Conservation (phyloP, 2,888 invertebrate species). For the Ophonus ardosiacus region DNA sequence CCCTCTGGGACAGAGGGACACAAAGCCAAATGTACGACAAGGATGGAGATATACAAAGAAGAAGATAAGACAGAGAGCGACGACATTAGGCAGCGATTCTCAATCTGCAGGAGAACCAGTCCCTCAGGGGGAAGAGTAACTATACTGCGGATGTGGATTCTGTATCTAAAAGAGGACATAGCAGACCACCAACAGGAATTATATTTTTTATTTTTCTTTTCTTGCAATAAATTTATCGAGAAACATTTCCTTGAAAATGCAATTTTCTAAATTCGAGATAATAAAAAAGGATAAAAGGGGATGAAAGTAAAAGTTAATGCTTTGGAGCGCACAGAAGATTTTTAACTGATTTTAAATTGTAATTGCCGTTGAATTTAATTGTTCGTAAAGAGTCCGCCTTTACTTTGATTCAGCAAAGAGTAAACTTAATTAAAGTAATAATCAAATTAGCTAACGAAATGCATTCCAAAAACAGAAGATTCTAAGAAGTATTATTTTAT, state of each 20-base stretch:
- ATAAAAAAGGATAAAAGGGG: background rate
- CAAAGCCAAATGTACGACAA: conserved; percentile 29
- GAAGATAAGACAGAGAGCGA: background rate
- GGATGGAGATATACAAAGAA: background rate
- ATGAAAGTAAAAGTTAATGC: conserved; percentile 33
- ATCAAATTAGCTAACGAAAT: conserved; percentile 45
- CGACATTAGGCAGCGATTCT: conserved; percentile 42
- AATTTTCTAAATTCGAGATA: conserved; percentile 30
- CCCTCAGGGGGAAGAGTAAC: conserved; percentile 7
- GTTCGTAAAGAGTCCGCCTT: conserved; percentile 18
- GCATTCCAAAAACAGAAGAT: conserved; percentile 20
- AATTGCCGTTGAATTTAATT: conserved; percentile 51
- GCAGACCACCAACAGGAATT: background rate
- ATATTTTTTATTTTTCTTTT: conserved; percentile 35
- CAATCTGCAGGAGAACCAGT: conserved; percentile 16
- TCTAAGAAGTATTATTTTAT: conserved; percentile 3
- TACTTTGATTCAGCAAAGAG: conserved; percentile 48
- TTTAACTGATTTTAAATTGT: conserved; percentile 34
- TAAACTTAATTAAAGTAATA: conserved; percentile 42
- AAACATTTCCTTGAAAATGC: conserved; percentile 8
- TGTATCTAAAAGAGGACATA: background rate
- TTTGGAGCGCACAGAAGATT: conserved; percentile 9
- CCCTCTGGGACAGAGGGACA: conserved; percentile 25
- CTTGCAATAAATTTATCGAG: conserved; percentile 16
- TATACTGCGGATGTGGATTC: background rate